Evolutionary conservation across 1,140 invertebrate genomes (phyloP).

Genomic region (Drosophila sturtevanti): DNA sequence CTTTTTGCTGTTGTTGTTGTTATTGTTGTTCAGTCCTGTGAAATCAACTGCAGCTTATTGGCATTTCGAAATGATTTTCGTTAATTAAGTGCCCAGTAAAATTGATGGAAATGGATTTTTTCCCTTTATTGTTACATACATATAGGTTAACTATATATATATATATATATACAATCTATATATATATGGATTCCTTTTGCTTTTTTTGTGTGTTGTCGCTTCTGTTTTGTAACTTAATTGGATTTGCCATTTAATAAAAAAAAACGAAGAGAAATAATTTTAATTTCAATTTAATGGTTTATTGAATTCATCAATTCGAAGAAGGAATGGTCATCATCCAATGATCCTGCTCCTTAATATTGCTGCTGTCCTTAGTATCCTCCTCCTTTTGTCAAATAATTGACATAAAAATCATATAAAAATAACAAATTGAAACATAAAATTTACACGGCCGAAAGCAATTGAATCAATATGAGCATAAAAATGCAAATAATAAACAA

Average conservation of each 20-base stretch:
- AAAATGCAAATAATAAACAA: conserved; percentile 59
- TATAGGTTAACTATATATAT: background rate
- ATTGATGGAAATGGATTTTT: conserved; percentile 5
- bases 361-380: too few relatives aligned
- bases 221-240: conserved; percentile 49
- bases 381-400: conserved; percentile 44
- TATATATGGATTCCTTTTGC: conserved; percentile 25
- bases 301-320: conserved; percentile 21
- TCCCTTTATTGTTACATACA: background rate
- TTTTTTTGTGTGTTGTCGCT: conserved; percentile 54
- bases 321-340: background rate
- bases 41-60: conserved; percentile 45
- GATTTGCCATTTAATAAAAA: conserved; percentile 52
- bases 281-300: conserved; percentile 63
- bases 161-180: background rate
- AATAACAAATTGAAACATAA: conserved; percentile 59
- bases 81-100: conserved; percentile 9
- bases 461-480: conserved; percentile 52
- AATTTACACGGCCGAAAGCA: conserved; percentile 45
- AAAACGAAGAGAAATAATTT: conserved; percentile 37
- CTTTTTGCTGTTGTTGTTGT: background rate
- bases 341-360: background rate
- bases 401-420: conserved; percentile 60
- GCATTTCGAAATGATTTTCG: conserved; percentile 41
- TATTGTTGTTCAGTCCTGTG: conserved; percentile 13